Evolutionary conservation across 2,888 invertebrate genomes (phyloP), one percentile per base, ranked within the genome.

Genomic region (Tyria jacobaeae): DNA sequence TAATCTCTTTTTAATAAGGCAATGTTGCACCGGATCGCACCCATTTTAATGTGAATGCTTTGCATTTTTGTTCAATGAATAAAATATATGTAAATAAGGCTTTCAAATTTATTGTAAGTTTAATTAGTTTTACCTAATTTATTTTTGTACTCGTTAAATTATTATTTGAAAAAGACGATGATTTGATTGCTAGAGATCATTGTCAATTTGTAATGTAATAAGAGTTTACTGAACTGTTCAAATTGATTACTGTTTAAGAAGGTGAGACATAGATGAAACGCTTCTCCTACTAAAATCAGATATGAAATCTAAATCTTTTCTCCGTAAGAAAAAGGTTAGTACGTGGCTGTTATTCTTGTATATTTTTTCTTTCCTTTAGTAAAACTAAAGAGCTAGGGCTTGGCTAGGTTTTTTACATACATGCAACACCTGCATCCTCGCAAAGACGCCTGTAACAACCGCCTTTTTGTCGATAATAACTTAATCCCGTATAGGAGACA

Each of bases 1-100:
- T 64, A 64, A 64, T 50, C 39, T 53, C 39, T 37, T 53, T 62
- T 63, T 55, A 58, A 63, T 63, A 58, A 62, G 62, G 48, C 49
- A 49, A 24, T 41, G 37, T 9, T 54, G 51, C 54, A 59, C 58
- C 55, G 54, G 58, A 47, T 54, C 49, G 44, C 62, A 59, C 44
- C 50, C 50, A 54, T 54, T 62, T 47, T 58, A 62, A 53, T 44
- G 49, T 44, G 54, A 37, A 63, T 63, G 15, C n/a, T 31, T 47
- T 15, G 44, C 54, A 59, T 63, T 44, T 51, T 63, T 58, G 15
- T 58, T n/a, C 25, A 54, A 49, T 62, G 57, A 62, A 21, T 54
- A 54, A 31, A 54, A 25, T 25, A 9, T 25, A 39, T 44, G 39
- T 25, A 48, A 53, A 53, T 27, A 53, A 39, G 53, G 15, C 17